Percentiles rank a stretch among this genome's conserved stretches.
phyloP scores from a whole-genome alignment of 2,888 invertebrate species.

The Sepioteuthis lessoniana region DNA sequence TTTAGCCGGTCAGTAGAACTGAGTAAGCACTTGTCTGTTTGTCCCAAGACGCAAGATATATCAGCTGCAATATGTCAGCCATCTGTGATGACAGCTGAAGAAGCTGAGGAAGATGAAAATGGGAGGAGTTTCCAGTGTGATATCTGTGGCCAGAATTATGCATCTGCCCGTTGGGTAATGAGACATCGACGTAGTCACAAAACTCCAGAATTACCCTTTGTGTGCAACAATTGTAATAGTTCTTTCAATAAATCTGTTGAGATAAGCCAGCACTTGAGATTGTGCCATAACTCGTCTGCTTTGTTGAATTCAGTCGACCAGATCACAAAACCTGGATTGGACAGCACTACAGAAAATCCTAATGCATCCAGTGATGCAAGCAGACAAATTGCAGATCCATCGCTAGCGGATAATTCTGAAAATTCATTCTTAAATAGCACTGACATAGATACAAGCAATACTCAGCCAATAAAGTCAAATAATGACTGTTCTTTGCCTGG shows the following conservation, averaged over 20 bases:
- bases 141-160: constrained; percentile 34
- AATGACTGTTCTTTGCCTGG: neutral
- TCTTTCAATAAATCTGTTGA: constrained; percentile 25
- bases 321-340: neutral
- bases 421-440: neutral
- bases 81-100: neutral
- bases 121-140: constrained; percentile 25
- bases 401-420: neutral
- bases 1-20: constrained; percentile 25
- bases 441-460: neutral
- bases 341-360: neutral
- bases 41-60: neutral
- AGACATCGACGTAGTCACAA: constrained; percentile 37
- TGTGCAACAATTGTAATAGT: constrained; percentile 34
- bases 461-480: neutral
- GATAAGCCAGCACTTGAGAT: constrained; percentile 34
- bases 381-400: neutral
- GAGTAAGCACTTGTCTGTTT: constrained; percentile 25
- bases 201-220: neutral
- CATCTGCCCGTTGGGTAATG: constrained; percentile 36
- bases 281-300: neutral
- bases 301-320: neutral
- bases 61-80: neutral
- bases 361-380: neutral
- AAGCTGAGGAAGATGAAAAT: neutral